A percentile compares a stretch with the other conserved stretches of the same genome.
Evolutionary conservation across 2,113 vertebrate genomes (phyloP).

Genomic region (Maccullochella peelii): DNA sequence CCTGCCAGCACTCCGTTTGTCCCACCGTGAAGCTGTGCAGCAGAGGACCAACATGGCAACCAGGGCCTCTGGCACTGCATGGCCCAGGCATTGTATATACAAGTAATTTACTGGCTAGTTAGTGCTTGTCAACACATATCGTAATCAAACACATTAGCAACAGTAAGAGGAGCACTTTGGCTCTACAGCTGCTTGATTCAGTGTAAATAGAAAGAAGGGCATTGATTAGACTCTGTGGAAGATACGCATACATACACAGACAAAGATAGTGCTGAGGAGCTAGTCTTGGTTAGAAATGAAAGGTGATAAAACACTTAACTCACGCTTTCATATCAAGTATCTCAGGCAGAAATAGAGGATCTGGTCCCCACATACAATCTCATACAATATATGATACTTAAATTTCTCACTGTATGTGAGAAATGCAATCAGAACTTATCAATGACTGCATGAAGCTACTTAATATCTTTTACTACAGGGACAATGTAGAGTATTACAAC

Average conservation of each 20-base stretch:
- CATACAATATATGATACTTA: not conserved
- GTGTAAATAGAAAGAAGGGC: not conserved
- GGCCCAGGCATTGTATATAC: conserved; percentile 11
- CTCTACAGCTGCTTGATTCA: not conserved
- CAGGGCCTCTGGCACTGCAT: not conserved
- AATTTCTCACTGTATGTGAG: too few species aligned
- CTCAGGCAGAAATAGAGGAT: not conserved
- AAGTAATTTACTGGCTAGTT: conserved; percentile 27
- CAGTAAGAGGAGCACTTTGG: not conserved
- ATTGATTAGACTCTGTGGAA: not conserved
- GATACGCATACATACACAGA: not conserved
- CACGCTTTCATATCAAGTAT: not conserved
- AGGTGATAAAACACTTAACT: not conserved
- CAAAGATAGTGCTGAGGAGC: not conserved
- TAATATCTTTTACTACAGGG: not conserved
- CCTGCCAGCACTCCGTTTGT: conserved; percentile 50
- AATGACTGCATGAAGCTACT: too few species aligned
- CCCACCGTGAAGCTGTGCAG: conserved; percentile 36
- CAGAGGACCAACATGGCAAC: conserved; percentile 8
- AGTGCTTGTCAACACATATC: conserved; percentile 23
- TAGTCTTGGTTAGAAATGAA: not conserved
- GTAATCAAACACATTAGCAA: conserved; percentile 14
- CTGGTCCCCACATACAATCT: not conserved
- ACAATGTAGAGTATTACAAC: not conserved
- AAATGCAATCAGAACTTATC: too few species aligned